These are phyloP conservation scores for Sciurus niger DNA, from an alignment of 2,113 vertebrate species.

Conservation along the genomic window DNA sequence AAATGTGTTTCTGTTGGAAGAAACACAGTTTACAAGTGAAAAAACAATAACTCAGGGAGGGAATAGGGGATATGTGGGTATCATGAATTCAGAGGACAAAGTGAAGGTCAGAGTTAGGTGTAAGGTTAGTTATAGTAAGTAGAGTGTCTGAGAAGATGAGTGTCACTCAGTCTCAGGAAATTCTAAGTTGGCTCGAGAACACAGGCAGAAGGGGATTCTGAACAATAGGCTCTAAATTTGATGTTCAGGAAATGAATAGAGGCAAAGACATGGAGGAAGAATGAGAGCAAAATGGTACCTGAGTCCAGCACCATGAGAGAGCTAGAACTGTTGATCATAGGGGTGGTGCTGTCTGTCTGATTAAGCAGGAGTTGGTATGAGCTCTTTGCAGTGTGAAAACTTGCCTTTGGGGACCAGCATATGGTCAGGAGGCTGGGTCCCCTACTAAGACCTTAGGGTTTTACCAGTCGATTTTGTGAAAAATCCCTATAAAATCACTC, in stretches of 20 bases:
- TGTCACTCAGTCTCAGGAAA: background rate
- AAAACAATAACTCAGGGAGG: background rate
- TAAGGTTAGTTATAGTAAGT: fast-evolving
- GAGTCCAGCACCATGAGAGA: background rate
- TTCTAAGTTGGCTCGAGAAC: background rate
- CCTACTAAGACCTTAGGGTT: background rate
- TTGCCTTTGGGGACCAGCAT: background rate
- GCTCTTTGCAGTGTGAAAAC: background rate
- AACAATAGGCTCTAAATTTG: background rate
- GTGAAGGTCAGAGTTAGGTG: background rate
- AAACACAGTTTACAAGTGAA: background rate
- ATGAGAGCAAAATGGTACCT: fast-evolving
- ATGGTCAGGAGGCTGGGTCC: background rate
- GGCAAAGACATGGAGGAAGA: background rate
- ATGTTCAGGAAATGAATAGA: background rate
- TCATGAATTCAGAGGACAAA: background rate
- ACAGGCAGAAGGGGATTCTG: background rate
- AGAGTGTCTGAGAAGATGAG: background rate
- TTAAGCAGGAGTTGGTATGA: background rate
- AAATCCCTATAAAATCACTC: background rate
- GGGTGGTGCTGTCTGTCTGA: background rate
- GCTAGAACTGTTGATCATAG: background rate
- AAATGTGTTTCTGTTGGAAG: background rate
- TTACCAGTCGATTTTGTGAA: background rate
- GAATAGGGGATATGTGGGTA: fast-evolving